Evolutionary conservation across 1,140 invertebrate genomes (phyloP), one percentile per base, ranked within the genome.

Genomic region (Parapsyche elsis): DNA sequence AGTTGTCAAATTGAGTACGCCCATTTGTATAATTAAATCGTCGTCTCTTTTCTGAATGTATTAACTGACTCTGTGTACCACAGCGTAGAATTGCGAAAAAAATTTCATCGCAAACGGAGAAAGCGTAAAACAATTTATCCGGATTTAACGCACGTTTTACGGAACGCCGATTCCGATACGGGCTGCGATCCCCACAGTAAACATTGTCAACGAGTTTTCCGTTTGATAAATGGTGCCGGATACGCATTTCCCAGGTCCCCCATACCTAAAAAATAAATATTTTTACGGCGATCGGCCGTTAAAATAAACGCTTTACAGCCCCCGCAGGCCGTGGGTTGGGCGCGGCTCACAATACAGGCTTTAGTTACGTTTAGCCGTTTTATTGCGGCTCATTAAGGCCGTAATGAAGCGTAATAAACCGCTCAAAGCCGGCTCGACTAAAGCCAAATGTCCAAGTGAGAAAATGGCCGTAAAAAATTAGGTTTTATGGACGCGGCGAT

Each of bases 321-420:
- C 16, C 16, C 10, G 10, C 49, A 53, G 12, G 49, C 12, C 49
- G 49, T 53, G 49, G 12, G 49, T 53, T 2, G 49, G 49, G 12
- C 12, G 49, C 49, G 49, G 49, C 49, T 16, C 49, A 38, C 30
- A 38, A 38, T 38, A 38, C 30, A 38, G 30, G 30, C 30, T 38
- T 38, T 38, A 38, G 30, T 38, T 38, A 7, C 30, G 30, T 38
- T 38, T 38, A 38, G 30, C 64, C 10, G 49, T 45, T 73, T 73
- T 73, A 73, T 73, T 73, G 71, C 71, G 71, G 7, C n/a, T 46
- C 71, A 73, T 73, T 73, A 73, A 16, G 44, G 19, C 45, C 38
- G n/a, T 73, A 73, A 73, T 49, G 71, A 73, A 38, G 38, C 21
- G 71, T 24, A 46, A 49, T 73, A 73, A 73, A 73, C 14, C 24